Evolutionary conservation across 2,888 invertebrate genomes (phyloP).

Genomic region (Diplolepis rosae): DNA sequence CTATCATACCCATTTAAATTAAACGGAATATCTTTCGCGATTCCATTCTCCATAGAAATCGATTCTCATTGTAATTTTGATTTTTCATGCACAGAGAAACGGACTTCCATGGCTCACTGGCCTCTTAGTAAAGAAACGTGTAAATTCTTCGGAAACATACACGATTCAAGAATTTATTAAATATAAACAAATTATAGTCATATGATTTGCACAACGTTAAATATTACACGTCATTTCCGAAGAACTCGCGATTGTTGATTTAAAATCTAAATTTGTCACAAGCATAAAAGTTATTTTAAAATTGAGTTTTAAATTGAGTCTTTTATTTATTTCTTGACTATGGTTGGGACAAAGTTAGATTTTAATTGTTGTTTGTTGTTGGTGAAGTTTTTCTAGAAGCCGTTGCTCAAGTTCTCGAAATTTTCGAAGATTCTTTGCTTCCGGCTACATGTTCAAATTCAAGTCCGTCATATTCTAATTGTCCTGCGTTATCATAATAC

Average conservation of each 20-base stretch:
- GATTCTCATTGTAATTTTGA: background rate
- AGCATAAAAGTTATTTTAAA: background rate
- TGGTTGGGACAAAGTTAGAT: constrained; percentile 16
- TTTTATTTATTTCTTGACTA: background rate
- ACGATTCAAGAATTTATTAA: background rate
- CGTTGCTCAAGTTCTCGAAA: constrained; percentile 45
- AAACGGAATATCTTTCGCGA: background rate
- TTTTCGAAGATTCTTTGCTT: constrained; percentile 69
- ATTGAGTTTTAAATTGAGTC: background rate
- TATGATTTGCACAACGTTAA: background rate
- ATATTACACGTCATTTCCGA: background rate
- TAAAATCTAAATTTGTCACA: background rate
- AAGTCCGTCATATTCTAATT: constrained; percentile 74
- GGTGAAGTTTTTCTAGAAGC: background rate
- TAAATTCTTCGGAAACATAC: background rate
- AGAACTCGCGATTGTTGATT: background rate
- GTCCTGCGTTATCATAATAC: constrained; percentile 83
- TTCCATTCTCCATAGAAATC: background rate
- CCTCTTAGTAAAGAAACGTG: background rate
- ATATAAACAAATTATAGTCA: background rate
- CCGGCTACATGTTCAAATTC: constrained; percentile 69
- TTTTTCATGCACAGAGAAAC: background rate
- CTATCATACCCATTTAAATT: background rate
- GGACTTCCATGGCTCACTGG: background rate
- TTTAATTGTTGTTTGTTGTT: constrained; percentile 4